Evolutionary conservation across 1,140 invertebrate species (phyloP).

Genomic region (Pseudomyrmex concolor): DNA sequence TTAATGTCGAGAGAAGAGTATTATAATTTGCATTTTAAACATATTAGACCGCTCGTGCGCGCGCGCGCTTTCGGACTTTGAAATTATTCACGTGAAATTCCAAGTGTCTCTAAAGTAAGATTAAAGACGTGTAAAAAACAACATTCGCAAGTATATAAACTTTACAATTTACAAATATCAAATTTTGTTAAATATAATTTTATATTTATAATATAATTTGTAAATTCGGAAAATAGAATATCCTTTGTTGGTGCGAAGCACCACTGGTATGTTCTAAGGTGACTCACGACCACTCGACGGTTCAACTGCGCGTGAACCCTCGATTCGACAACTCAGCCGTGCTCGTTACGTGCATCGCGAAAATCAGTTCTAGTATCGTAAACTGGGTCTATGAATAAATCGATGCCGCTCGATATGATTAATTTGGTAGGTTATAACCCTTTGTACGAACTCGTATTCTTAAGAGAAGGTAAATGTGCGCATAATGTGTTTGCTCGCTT

Average conservation of each 20-base stretch:
- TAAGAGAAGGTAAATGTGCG: constrained; percentile 1
- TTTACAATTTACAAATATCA: neutral
- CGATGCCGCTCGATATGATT: constrained; percentile 71
- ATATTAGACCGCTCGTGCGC: neutral
- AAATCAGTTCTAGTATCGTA: constrained; percentile 78
- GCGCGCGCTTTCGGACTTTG: neutral
- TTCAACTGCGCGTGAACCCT: constrained; percentile 80
- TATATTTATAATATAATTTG: too few species aligned
- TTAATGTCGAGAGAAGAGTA: constrained; percentile 37
- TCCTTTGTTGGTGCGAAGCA: constrained; percentile 63
- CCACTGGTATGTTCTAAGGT: constrained; percentile 78
- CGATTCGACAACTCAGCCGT: constrained; percentile 77
- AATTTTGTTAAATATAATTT: neutral
- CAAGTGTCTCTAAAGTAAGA: neutral
- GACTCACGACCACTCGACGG: constrained; percentile 78
- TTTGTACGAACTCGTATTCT: neutral
- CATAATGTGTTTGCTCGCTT: neutral
- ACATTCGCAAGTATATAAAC: neutral
- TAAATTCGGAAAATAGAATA: neutral
- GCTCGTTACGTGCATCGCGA: constrained; percentile 80
- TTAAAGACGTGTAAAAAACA: neutral
- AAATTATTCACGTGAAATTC: neutral
- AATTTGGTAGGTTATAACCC: constrained; percentile 35
- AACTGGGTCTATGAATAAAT: constrained; percentile 72
- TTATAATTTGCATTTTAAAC: constrained; percentile 53